These are phyloP conservation scores for Sterrhoptilus dennistouni DNA, from an alignment of 2,113 vertebrate genomes.

Conservation along the genomic window DNA sequence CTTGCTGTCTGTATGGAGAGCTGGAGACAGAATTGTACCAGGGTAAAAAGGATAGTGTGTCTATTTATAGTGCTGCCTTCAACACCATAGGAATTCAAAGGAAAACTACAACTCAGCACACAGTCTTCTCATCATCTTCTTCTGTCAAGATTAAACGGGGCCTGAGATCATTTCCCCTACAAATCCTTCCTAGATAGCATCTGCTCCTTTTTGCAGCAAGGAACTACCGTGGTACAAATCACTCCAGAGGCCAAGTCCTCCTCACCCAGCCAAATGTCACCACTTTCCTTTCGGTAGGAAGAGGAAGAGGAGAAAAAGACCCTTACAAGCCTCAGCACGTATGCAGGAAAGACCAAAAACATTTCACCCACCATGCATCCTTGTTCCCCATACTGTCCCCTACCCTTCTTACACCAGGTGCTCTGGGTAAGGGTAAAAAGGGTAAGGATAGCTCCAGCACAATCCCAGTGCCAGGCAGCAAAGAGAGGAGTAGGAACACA, in stretches of 20 bases:
- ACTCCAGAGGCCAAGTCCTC: not conserved
- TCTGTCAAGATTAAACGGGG: conserved; percentile 46
- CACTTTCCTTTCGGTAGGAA: not conserved
- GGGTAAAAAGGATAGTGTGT: conserved; percentile 42
- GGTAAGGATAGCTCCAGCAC: rapidly evolving
- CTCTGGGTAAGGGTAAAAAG: not conserved
- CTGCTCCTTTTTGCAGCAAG: not conserved
- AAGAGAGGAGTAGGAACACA: not conserved
- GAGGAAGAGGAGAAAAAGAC: not conserved
- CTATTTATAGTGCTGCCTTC: conserved; percentile 61
- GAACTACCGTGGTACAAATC: not conserved
- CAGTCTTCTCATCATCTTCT: conserved; percentile 51
- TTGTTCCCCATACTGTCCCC: rapidly evolving
- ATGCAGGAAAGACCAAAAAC: not conserved
- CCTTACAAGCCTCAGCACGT: not conserved
- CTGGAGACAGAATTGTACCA: conserved; percentile 41
- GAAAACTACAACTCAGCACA: conserved; percentile 52
- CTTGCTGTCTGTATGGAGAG: conserved; percentile 13
- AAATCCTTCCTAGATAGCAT: conserved; percentile 3
- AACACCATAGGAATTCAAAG: conserved; percentile 60
- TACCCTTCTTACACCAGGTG: not conserved
- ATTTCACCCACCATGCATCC: not conserved
- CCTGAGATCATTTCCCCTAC: conserved; percentile 17
- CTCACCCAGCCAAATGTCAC: not conserved
- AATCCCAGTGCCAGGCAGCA: not conserved